Evolutionary conservation across 2,797 vertebrate species (phyloP), one percentile per base, ranked within the genome.

Genomic region (Hippoglossus hippoglossus): DNA sequence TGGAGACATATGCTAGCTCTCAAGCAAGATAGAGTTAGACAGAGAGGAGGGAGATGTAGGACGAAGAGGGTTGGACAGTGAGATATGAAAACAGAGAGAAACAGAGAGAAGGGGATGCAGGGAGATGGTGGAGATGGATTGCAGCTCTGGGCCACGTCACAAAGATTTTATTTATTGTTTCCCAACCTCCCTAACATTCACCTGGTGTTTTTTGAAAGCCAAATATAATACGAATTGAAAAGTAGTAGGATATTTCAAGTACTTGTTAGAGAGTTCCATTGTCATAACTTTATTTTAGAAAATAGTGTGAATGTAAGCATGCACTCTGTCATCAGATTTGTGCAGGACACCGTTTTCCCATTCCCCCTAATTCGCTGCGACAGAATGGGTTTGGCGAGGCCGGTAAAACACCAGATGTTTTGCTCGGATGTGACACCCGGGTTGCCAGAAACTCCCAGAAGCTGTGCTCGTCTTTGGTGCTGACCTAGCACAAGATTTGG

Each of bases 331-430:
- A 92, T 93, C 94, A 94, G 94, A 95, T 96, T 96, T 93, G 92
- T 94, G 93, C 93, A 94, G 95, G 95, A 96, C 93, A 95, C 96
- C 96, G 96, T 97, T 97, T 97, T 93, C 93, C 95, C 94, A 94
- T 97, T 97, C 96, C 95, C 95, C 95, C 94, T 98, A 98, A 98
- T 98, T 96, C 95, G 94, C 95, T 95, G 95, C 90, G 97, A 97
- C 96, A 97, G 96, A 96, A 96, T 95, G 96, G 95, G 96, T 97
- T 98, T 97, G 96, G 92, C 90, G 94, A 90, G 94, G 94, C 96
- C 93, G 91, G 95, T 95, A 95, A 95, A 96, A 97, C 96, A 98
- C 96, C 97, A 98, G 96, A 96, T 94, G 93, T 94, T 94, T 91
- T 87, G 78, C 88, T 86, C 50, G 67, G 84, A 84, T 85, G 83